A percentile compares a stretch with the other conserved stretches of the same genome.
phyloP scores from a whole-genome alignment of 2,797 vertebrate genomes.

The Sebastes goodei region DNA sequence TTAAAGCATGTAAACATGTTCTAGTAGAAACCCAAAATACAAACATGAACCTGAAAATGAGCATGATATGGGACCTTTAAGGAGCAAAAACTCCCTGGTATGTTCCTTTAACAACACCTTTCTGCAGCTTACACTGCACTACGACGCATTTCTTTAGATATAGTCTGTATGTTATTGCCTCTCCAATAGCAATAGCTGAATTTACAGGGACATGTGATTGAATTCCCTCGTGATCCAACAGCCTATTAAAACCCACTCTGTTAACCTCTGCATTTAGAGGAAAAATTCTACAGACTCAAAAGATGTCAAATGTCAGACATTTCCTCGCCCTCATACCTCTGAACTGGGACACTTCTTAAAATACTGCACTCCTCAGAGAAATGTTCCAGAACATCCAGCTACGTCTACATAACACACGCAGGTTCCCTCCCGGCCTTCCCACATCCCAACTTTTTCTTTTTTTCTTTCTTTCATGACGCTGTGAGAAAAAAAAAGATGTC shows the following conservation, averaged over 20 bases:
- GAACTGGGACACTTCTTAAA: conserved; percentile 73
- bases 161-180: neutral
- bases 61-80: too few relatives aligned
- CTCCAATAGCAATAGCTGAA: neutral
- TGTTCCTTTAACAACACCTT: neutral
- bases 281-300: neutral
- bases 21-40: too few relatives aligned
- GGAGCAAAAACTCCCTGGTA: neutral
- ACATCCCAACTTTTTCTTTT: neutral
- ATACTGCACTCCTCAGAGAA: conserved; percentile 65
- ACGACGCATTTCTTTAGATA: neutral
- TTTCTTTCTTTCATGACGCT: neutral
- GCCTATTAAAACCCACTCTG: conserved; percentile 1
- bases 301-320: conserved; percentile 58
- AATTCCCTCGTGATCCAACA: neutral
- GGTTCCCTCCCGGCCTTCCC: conserved; percentile 12
- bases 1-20: too few relatives aligned
- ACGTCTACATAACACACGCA: conserved; percentile 33
- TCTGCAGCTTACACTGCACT: neutral
- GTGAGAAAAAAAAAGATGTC: conserved; percentile 14
- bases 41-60: too few relatives aligned
- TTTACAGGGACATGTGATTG: neutral
- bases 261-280: conserved; percentile 7
- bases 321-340: conserved; percentile 47
- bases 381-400: conserved; percentile 58